Conservation (phyloP, 2,888 invertebrate genomes). For the Drosophila anomalata region DNA sequence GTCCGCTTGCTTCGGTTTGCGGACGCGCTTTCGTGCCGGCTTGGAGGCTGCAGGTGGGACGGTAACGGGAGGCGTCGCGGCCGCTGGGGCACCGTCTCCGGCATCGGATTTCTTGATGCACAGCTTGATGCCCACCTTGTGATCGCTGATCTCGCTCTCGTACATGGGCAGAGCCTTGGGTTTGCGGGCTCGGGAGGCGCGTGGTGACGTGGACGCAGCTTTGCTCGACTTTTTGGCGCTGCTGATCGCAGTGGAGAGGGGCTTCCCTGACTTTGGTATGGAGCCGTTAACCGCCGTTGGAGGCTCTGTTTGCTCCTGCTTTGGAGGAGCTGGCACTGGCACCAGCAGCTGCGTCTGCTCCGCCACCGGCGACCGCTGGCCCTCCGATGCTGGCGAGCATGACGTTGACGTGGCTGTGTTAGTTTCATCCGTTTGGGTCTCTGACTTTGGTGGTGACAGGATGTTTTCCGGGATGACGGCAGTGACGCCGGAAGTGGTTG, state of each 20-base stretch:
- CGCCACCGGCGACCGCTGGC: conserved; percentile 74
- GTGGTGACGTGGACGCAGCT: conserved; percentile 65
- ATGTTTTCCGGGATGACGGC: conserved; percentile 79
- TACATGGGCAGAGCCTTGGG: conserved; percentile 85
- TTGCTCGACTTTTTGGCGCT: conserved; percentile 81
- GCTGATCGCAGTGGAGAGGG: conserved; percentile 77
- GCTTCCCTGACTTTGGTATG: conserved; percentile 83
- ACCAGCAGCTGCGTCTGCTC: conserved; percentile 13
- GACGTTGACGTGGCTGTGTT: conserved; percentile 81
- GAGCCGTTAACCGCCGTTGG: conserved; percentile 78
- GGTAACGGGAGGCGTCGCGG: conserved; percentile 38
- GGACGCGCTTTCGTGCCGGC: conserved; percentile 81
- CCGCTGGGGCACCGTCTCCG: conserved; percentile 49
- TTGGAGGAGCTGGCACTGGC: conserved; percentile 26
- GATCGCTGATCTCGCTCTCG: conserved; percentile 86
- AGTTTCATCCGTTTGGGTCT: conserved; percentile 82
- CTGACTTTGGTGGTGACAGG: conserved; percentile 81
- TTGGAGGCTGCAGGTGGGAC: conserved; percentile 57
- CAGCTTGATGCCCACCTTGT: conserved; percentile 83
- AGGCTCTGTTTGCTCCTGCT: conserved; percentile 24
- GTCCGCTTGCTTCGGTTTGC: conserved; percentile 84
- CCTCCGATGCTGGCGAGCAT: conserved; percentile 80
- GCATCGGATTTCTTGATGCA: conserved; percentile 84
- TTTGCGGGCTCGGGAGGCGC: conserved; percentile 80
- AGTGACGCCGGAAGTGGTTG: conserved; percentile 40